Conservation (phyloP, 2,888 invertebrate genomes). For the Lissonota sp. region DNA sequence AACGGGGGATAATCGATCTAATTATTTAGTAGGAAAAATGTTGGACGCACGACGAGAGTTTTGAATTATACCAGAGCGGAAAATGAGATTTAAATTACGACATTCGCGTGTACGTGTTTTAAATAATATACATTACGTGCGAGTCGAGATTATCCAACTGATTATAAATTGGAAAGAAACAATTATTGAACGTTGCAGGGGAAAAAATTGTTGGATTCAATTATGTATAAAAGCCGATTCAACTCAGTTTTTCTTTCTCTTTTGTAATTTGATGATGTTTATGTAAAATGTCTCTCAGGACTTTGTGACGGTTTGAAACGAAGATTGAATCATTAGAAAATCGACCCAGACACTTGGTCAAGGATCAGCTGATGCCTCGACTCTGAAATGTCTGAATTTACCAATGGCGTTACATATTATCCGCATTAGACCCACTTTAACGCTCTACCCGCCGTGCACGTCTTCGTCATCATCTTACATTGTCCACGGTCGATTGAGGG, state of each 20-base stretch:
- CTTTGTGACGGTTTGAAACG: background rate
- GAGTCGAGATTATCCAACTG: too few species aligned
- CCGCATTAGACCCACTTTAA: conserved; percentile 56
- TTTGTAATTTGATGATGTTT: too few species aligned
- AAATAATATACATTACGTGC: too few species aligned
- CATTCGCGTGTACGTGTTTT: background rate
- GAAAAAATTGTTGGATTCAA: too few species aligned
- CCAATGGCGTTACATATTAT: conserved; percentile 28
- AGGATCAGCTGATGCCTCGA: conserved; percentile 38
- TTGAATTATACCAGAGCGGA: background rate
- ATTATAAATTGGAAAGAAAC: too few species aligned
- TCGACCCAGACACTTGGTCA: conserved; percentile 17
- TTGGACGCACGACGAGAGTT: conserved; percentile 7
- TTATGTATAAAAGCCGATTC: too few species aligned
- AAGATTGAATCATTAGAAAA: conserved; percentile 54
- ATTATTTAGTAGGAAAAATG: conserved; percentile 20
- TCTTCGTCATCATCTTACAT: conserved; percentile 53
- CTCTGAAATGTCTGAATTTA: conserved; percentile 19
- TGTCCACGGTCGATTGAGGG: conserved; percentile 61
- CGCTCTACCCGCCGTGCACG: conserved; percentile 37
- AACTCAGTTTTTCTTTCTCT: too few species aligned
- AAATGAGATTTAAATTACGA: conserved; percentile 24
- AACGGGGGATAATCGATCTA: conserved; percentile 4
- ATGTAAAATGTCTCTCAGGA: too few species aligned
- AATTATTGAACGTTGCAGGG: too few species aligned